Evolutionary conservation across 2,888 invertebrate species (phyloP).

Genomic region (Phengaris arion): DNA sequence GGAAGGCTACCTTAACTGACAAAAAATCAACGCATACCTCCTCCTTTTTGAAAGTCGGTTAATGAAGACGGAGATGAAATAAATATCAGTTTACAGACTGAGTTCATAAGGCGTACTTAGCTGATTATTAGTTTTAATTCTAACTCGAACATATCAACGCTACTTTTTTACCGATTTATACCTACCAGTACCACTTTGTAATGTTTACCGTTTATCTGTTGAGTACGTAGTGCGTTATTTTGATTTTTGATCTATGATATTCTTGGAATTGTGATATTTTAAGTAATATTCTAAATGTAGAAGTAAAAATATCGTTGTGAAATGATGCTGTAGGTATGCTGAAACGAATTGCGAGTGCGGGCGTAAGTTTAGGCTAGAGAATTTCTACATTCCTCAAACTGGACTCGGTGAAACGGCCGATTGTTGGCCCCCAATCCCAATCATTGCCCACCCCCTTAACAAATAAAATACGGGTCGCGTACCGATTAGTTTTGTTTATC

Average conservation of each 20-base stretch:
- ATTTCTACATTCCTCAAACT: slow-evolving; percentile 25
- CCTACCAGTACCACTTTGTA: slow-evolving; percentile 25
- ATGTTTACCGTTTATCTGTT: slow-evolving; percentile 23
- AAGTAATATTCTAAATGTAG: slow-evolving; percentile 50
- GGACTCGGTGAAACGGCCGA: too few species aligned
- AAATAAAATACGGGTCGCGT: too few species aligned
- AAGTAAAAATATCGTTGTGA: slow-evolving; percentile 27
- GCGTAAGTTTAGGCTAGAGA: slow-evolving; percentile 23
- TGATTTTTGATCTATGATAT: slow-evolving; percentile 46
- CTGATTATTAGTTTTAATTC: slow-evolving; percentile 34
- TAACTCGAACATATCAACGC: slow-evolving; percentile 52
- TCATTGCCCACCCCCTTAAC: too few species aligned
- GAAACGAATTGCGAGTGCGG: slow-evolving; percentile 30
- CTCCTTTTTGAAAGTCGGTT: too few species aligned
- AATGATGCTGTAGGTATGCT: slow-evolving; percentile 29
- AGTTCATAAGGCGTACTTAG: neutral
- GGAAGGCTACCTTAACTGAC: too few species aligned
- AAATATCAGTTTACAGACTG: neutral
- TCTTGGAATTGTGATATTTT: slow-evolving; percentile 70
- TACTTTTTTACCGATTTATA: slow-evolving; percentile 43
- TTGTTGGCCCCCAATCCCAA: too few species aligned
- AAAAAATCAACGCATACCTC: too few species aligned
- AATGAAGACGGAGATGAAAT: too few species aligned
- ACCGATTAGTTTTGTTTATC: too few species aligned
- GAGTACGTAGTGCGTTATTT: neutral